Percentiles rank a stretch among this genome's conserved stretches.
Evolutionary conservation across 2,888 invertebrate species (phyloP).

Genomic region (Drosophila histrio): DNA sequence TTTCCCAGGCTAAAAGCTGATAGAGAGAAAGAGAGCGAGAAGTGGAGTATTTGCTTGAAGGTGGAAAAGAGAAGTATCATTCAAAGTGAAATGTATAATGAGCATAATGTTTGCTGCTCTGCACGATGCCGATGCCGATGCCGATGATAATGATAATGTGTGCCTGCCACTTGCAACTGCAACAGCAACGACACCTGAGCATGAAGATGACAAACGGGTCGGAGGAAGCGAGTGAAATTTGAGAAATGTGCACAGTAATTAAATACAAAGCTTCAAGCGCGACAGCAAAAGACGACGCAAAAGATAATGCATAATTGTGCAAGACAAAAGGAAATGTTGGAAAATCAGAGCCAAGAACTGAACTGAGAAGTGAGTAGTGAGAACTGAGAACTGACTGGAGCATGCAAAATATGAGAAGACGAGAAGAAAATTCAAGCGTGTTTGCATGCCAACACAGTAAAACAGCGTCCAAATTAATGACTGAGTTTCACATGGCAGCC

Average conservation of each 20-base stretch:
- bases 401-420: slow-evolving; percentile 74
- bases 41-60: not conserved
- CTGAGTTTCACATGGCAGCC: slow-evolving; percentile 69
- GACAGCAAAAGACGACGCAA: slow-evolving; percentile 49
- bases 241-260: slow-evolving; percentile 76
- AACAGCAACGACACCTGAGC: slow-evolving; percentile 58
- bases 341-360: slow-evolving; percentile 15
- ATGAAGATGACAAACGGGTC: slow-evolving; percentile 31
- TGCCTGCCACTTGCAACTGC: slow-evolving; percentile 25
- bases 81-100: slow-evolving; percentile 73
- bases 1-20: slow-evolving; percentile 51
- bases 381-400: slow-evolving; percentile 1
- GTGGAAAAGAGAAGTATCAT: slow-evolving; percentile 23
- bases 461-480: slow-evolving; percentile 73
- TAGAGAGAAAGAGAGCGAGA: not conserved
- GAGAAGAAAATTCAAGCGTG: slow-evolving; percentile 40
- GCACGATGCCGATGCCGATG: slow-evolving; percentile 53
- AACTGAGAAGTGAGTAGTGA: not conserved
- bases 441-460: slow-evolving; percentile 44
- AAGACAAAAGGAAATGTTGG: slow-evolving; percentile 72
- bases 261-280: slow-evolving; percentile 72
- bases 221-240: slow-evolving; percentile 58
- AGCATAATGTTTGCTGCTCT: slow-evolving; percentile 67
- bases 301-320: slow-evolving; percentile 74
- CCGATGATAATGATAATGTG: slow-evolving; percentile 64